phyloP scores from a whole-genome alignment of 2,113 vertebrate species.

The Corapipo altera region DNA sequence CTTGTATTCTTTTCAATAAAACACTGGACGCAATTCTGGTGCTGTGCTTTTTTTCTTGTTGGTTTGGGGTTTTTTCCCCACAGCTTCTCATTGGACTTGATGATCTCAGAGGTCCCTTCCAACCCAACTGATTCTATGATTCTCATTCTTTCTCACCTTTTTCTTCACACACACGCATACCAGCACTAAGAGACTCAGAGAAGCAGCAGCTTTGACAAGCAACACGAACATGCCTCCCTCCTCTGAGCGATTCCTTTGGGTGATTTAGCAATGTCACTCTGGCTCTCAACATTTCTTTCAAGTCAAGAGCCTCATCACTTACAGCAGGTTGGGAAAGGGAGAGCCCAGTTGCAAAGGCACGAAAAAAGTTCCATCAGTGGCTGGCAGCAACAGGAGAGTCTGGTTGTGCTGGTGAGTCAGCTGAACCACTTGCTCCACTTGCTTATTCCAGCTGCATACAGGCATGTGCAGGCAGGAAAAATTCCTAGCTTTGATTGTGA shows the following conservation, averaged over 20 bases:
- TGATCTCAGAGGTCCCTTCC: no score
- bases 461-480: conserved; percentile 18
- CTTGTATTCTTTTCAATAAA: neutral
- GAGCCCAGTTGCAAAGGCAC: neutral
- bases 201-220: neutral
- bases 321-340: neutral
- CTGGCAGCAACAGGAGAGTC: neutral
- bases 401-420: neutral
- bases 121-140: neutral
- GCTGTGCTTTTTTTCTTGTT: neutral
- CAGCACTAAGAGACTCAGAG: neutral
- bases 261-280: neutral
- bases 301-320: neutral
- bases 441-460: neutral
- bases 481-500: neutral
- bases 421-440: neutral
- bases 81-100: neutral
- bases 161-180: neutral
- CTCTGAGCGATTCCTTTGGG: neutral
- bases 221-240: neutral
- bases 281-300: neutral
- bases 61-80: neutral
- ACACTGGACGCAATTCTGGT: neutral
- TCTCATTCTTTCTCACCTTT: neutral
- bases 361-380: neutral